These are phyloP conservation scores for Nerophis lumbriciformis DNA, from an alignment of 2,113 vertebrate genomes.

Conservation along the genomic window DNA sequence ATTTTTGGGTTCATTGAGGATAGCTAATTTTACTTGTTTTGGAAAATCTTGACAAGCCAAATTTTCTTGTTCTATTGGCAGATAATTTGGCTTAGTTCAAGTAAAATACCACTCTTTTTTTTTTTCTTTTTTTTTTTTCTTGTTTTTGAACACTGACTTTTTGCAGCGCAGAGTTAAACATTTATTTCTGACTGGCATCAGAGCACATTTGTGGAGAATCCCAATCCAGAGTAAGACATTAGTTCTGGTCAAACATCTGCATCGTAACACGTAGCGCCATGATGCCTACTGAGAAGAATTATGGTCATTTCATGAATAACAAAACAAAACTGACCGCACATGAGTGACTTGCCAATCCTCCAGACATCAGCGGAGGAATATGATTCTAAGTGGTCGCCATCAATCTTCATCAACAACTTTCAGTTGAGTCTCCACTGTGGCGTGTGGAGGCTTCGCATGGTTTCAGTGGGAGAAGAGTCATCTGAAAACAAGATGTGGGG, in stretches of 20 bases:
- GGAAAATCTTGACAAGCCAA: too few species aligned
- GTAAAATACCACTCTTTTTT: too few species aligned
- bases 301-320: slow-evolving; percentile 64
- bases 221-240: slow-evolving; percentile 22
- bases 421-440: slow-evolving; percentile 42
- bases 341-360: slow-evolving; percentile 53
- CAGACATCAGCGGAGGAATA: slow-evolving; percentile 50
- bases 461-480: slow-evolving; percentile 52
- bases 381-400: slow-evolving; percentile 54
- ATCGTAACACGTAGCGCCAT: slow-evolving; percentile 64
- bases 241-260: slow-evolving; percentile 47
- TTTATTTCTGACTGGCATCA: slow-evolving; percentile 4
- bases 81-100: too few species aligned
- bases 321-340: slow-evolving; percentile 66
- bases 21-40: too few species aligned
- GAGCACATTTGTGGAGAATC: slow-evolving; percentile 6
- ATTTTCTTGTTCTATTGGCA: too few species aligned
- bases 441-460: slow-evolving; percentile 50
- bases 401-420: slow-evolving; percentile 45
- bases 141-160: too few species aligned
- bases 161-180: too few species aligned
- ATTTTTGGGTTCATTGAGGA: too few species aligned
- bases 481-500: slow-evolving; percentile 32
- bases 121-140: too few species aligned
- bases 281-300: slow-evolving; percentile 52